These are phyloP conservation scores for Clitarchus hookeri DNA, from an alignment of 2,888 invertebrate genomes.

Conservation along the genomic window DNA sequence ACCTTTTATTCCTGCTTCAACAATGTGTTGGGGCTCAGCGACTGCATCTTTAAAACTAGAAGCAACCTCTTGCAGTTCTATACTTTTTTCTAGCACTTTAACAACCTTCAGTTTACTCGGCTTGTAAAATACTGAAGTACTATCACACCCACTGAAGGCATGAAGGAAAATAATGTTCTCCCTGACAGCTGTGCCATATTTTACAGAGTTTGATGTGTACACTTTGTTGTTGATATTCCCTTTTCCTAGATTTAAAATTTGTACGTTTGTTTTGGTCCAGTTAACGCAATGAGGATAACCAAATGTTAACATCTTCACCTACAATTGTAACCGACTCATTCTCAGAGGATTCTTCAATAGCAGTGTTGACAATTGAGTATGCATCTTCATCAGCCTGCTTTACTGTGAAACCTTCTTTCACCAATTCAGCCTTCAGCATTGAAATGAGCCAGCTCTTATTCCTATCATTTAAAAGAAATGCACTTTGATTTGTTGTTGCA, in stretches of 20 bases:
- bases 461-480: neutral
- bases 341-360: neutral
- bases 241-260: neutral
- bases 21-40: neutral
- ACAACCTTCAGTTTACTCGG: neutral
- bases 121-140: neutral
- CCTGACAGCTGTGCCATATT: neutral
- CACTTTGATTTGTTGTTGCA: neutral
- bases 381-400: neutral
- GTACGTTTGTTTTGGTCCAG: neutral
- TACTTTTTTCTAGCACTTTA: neutral
- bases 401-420: neutral
- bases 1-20: neutral
- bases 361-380: neutral
- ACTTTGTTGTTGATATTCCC: neutral
- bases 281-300: neutral
- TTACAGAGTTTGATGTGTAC: neutral
- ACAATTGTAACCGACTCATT: neutral
- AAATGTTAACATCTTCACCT: neutral
- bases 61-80: neutral
- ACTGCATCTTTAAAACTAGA: neutral
- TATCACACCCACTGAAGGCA: neutral
- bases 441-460: neutral
- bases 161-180: slow-evolving; percentile 3
- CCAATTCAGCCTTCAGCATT: neutral